Percentiles rank a stretch among this genome's conserved stretches.
phyloP scores from a whole-genome alignment of 1,140 invertebrate species.

The Macrotrachela quadricornifera region DNA sequence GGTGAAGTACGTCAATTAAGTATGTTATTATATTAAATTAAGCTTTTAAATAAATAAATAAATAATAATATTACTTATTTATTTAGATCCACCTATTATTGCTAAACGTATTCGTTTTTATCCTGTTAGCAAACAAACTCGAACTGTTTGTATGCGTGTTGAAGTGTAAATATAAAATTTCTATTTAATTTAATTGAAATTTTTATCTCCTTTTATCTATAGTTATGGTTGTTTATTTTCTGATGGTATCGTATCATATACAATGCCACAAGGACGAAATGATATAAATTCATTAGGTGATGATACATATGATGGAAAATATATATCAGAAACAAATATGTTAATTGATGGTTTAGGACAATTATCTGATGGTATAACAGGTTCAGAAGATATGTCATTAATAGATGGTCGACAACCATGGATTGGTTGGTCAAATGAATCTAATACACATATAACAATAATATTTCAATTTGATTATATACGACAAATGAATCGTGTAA shows the following conservation, averaged over 20 bases:
- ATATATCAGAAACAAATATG: conserved; percentile 6
- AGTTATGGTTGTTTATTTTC: conserved; percentile 21
- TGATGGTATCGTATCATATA: conserved; percentile 58
- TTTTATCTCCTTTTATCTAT: neutral
- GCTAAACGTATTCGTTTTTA: conserved; percentile 23
- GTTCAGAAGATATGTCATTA: neutral
- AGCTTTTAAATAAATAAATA: too few species aligned
- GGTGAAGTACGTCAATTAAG: conserved; percentile 10
- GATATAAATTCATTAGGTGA: neutral
- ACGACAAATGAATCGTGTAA: conserved; percentile 59
- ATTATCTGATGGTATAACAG: conserved; percentile 49
- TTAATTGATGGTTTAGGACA: conserved; percentile 60
- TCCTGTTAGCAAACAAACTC: conserved; percentile 16
- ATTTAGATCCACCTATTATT: conserved; percentile 20
- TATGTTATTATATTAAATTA: too few species aligned
- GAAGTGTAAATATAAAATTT: conserved; percentile 17
- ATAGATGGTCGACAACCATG: conserved; percentile 37
- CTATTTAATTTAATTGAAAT: neutral
- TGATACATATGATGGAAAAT: conserved; percentile 27
- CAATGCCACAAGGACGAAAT: conserved; percentile 53
- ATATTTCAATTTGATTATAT: conserved; percentile 65
- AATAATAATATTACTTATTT: too few species aligned
- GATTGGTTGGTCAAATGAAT: conserved; percentile 73
- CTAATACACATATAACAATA: conserved; percentile 16
- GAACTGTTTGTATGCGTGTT: conserved; percentile 24